These are phyloP conservation scores for Amia ocellicauda DNA, from an alignment of 2,113 vertebrate species.

Conservation along the genomic window DNA sequence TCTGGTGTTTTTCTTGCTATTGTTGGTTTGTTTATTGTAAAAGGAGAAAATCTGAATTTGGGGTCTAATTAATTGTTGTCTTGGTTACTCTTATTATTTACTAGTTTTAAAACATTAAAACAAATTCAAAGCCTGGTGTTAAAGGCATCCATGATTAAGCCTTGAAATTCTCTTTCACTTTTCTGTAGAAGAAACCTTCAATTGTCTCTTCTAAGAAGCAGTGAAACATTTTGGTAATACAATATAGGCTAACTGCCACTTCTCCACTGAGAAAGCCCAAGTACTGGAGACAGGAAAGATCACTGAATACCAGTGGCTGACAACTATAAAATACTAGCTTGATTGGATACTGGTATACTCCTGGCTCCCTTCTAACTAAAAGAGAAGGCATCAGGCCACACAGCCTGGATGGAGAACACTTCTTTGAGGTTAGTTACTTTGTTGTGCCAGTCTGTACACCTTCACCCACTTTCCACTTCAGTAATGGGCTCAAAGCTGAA, in stretches of 20 bases:
- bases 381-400: slow-evolving; percentile 1
- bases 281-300: background rate
- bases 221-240: background rate
- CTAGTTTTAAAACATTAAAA: no score
- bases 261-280: background rate
- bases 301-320: background rate
- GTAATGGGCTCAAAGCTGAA: background rate
- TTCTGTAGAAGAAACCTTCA: no score
- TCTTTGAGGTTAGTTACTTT: background rate
- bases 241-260: background rate
- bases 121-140: no score
- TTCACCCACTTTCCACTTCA: background rate
- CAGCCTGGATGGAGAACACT: background rate
- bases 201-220: background rate
- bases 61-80: background rate
- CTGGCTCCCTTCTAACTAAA: slow-evolving; percentile 9
- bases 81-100: no score
- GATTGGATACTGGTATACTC: background rate
- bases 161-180: background rate
- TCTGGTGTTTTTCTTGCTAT: slow-evolving; percentile 1
- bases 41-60: slow-evolving; percentile 6
- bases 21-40: no score
- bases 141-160: background rate
- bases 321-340: background rate
- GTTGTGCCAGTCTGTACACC: background rate